phyloP scores from a whole-genome alignment of 2,113 vertebrate species.

The Rhipidura dahli region DNA sequence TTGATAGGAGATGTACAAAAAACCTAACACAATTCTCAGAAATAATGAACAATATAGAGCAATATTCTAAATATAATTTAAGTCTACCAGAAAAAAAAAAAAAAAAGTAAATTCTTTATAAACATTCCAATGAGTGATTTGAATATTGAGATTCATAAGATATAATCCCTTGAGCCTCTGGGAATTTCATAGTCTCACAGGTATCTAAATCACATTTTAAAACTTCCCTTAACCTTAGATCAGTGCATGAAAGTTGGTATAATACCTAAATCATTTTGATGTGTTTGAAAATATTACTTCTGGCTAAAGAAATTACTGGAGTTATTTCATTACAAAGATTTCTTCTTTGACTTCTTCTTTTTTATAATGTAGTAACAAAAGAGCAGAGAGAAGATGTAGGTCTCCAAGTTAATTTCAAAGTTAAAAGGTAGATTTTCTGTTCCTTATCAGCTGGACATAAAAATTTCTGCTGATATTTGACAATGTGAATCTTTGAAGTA shows the following conservation, averaged over 20 bases:
- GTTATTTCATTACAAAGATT: background rate
- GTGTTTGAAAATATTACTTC: background rate
- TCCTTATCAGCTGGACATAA: background rate
- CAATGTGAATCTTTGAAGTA: background rate
- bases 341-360: background rate
- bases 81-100: background rate
- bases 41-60: background rate
- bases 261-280: background rate
- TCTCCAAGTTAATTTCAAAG: background rate
- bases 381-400: background rate
- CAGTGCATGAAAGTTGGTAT: background rate
- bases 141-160: background rate
- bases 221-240: background rate
- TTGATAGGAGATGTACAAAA: background rate
- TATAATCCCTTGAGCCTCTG: background rate
- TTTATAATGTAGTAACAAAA: background rate
- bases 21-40: background rate
- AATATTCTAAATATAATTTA: background rate
- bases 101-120: background rate
- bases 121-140: background rate
- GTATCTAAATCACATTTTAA: background rate
- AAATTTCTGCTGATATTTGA: background rate
- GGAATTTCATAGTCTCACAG: background rate
- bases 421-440: background rate
- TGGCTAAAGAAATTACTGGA: background rate